Conservation (phyloP, 1,140 invertebrate species). For the Streblospio benedicti region DNA sequence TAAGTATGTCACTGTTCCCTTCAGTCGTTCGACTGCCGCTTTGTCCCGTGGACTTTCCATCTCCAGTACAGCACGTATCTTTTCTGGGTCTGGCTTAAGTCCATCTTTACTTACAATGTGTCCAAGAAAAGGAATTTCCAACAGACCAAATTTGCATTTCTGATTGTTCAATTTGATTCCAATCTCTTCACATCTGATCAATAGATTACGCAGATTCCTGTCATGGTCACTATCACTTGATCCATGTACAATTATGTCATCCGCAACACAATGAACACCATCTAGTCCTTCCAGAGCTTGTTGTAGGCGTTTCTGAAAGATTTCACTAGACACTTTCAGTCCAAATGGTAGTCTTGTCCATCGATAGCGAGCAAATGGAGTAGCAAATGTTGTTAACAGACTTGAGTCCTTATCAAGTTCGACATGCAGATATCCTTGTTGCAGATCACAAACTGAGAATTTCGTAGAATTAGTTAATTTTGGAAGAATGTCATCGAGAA, state of each 20-base stretch:
- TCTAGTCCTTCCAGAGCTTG: conserved; percentile 33
- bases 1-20: conserved; percentile 26
- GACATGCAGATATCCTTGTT: conserved; percentile 24
- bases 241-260: conserved; percentile 19
- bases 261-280: conserved; percentile 41
- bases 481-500: conserved; percentile 26
- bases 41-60: conserved; percentile 19
- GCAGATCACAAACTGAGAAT: conserved; percentile 23
- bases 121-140: conserved; percentile 7
- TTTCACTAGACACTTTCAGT: conserved; percentile 22
- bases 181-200: conserved; percentile 30
- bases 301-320: conserved; percentile 34
- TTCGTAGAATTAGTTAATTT: conserved; percentile 22
- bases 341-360: conserved; percentile 23
- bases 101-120: conserved; percentile 41
- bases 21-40: conserved; percentile 19
- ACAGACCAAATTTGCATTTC: conserved; percentile 22
- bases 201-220: conserved; percentile 22
- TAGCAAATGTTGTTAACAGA: conserved; percentile 22
- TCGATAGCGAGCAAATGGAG: conserved; percentile 21
- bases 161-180: conserved; percentile 39
- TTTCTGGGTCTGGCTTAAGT: conserved; percentile 37
- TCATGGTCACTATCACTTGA: background rate
- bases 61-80: conserved; percentile 36
- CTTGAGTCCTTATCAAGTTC: conserved; percentile 24